A percentile compares a stretch with the other conserved stretches of the same genome.
These are phyloP conservation scores for Cephus sareptanus DNA, from an alignment of 2,888 invertebrate species.

Conservation along the genomic window DNA sequence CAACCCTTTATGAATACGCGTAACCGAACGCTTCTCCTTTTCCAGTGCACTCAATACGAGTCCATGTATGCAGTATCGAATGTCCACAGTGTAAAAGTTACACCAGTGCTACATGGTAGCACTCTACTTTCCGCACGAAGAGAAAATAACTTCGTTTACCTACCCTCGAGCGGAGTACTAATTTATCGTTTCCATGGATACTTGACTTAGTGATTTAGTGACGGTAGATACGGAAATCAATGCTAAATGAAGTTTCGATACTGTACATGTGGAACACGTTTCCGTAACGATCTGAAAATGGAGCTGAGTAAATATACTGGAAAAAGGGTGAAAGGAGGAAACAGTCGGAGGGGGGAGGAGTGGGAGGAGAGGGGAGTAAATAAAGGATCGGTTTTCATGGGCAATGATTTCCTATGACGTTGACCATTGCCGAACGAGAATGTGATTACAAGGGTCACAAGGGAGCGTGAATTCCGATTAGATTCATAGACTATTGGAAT, in stretches of 20 bases:
- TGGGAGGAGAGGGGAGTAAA: too few relatives aligned
- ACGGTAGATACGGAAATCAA: background rate
- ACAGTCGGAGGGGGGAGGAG: background rate
- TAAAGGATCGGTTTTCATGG: too few relatives aligned
- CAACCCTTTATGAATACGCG: background rate
- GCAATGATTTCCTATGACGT: too few relatives aligned
- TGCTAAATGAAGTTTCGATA: slow-evolving; percentile 26
- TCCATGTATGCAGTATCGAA: too few relatives aligned
- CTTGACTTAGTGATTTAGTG: background rate
- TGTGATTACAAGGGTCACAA: background rate
- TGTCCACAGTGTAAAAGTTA: too few relatives aligned
- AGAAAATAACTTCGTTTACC: background rate
- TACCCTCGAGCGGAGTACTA: background rate
- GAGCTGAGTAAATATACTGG: slow-evolving; percentile 2
- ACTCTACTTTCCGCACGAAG: background rate
- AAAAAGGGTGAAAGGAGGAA: slow-evolving; percentile 8
- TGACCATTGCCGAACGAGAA: background rate
- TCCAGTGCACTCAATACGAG: too few relatives aligned
- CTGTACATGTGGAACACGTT: slow-evolving; percentile 32
- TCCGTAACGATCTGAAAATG: slow-evolving; percentile 31
- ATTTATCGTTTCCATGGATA: background rate
- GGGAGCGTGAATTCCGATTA: background rate
- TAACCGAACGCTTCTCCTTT: background rate
- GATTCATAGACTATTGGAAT: background rate
- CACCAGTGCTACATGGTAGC: background rate